Evolutionary conservation across 2,797 vertebrate genomes (phyloP).

Genomic region (Platyrinchus mystaceus): DNA sequence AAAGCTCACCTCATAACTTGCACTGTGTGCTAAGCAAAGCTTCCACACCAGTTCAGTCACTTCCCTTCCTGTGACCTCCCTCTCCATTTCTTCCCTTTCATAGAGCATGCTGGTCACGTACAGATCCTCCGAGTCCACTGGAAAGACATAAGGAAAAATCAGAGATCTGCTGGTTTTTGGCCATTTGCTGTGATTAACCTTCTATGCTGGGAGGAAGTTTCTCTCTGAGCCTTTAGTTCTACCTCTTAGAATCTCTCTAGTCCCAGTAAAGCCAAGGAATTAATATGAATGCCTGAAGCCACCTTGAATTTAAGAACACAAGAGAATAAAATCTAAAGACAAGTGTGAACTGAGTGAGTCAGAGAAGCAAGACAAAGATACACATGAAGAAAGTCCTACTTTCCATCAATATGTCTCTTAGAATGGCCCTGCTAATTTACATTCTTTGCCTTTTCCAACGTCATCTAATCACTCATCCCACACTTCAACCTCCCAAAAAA

Average conservation of each 20-base stretch:
- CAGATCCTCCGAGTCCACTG: not conserved
- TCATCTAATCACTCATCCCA: not conserved
- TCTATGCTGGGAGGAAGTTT: not conserved
- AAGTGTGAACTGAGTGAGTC: not conserved
- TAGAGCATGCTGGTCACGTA: conserved; percentile 74
- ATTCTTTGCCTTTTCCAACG: not conserved
- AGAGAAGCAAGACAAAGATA: not conserved
- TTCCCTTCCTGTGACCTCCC: conserved; percentile 49
- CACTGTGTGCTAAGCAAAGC: conserved; percentile 77
- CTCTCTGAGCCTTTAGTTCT: not conserved
- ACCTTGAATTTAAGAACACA: not conserved
- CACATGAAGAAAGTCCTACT: not conserved
- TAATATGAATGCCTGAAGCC: not conserved
- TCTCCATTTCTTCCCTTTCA: conserved; percentile 60
- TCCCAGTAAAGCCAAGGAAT: not conserved
- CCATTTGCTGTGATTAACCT: not conserved
- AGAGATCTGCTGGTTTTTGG: not conserved
- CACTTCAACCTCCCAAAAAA: not conserved
- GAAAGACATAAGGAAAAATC: not conserved
- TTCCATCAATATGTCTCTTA: not conserved
- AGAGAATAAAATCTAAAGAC: not conserved
- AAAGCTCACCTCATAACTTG: conserved; percentile 79
- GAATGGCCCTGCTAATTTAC: not conserved
- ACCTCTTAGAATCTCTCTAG: not conserved
- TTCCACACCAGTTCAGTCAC: conserved; percentile 72